phyloP scores from a whole-genome alignment of 2,888 invertebrate species.

The Yponomeuta sedellus region DNA sequence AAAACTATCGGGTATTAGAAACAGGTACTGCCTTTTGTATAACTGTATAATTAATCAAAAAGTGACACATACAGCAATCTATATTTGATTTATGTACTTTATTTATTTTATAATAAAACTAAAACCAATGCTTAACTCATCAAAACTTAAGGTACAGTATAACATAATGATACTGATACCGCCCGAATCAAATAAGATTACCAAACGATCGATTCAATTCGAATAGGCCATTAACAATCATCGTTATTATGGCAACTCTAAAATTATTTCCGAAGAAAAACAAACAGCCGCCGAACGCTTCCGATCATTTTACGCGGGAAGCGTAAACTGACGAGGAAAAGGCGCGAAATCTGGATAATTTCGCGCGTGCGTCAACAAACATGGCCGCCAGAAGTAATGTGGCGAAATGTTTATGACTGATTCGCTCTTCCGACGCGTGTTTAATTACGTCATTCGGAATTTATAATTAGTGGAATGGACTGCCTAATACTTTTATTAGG shows the following conservation, averaged over 20 bases:
- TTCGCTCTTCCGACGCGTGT: neutral
- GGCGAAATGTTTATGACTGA: conserved; percentile 39
- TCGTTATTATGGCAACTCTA: conserved; percentile 34
- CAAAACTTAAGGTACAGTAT: too few species aligned
- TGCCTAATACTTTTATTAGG: neutral
- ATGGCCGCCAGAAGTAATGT: conserved; percentile 36
- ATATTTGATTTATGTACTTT: too few species aligned
- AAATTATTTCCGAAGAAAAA: conserved; percentile 36
- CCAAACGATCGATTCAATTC: too few species aligned
- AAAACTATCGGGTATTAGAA: neutral
- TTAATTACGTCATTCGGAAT: conserved; percentile 13
- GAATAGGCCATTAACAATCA: neutral
- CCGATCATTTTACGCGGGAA: conserved; percentile 31
- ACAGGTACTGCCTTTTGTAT: too few species aligned
- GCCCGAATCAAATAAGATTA: too few species aligned
- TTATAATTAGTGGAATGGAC: neutral
- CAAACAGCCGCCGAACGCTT: conserved; percentile 38
- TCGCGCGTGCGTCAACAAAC: conserved; percentile 61
- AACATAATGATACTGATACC: too few species aligned
- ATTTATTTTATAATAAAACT: too few species aligned
- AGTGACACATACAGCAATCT: too few species aligned
- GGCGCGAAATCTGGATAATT: conserved; percentile 68
- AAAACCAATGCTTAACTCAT: too few species aligned
- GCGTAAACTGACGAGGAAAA: conserved; percentile 30
- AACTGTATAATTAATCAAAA: too few species aligned